Evolutionary conservation across 2,113 vertebrate genomes (phyloP), one percentile per base, ranked within the genome.

Genomic region (Sapayoa aenigma): DNA sequence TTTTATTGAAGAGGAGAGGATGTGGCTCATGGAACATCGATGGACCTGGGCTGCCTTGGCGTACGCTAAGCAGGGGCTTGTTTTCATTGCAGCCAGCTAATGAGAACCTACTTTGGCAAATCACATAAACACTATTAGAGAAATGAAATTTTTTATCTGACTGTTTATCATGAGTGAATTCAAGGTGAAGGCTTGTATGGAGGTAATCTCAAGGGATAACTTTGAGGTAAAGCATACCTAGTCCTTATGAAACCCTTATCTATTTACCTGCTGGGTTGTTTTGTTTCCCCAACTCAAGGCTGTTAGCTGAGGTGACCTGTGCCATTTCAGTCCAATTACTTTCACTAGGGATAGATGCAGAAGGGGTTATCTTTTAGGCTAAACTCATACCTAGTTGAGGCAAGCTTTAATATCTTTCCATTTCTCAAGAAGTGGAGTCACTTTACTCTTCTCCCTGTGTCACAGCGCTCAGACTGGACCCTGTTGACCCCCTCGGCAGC

Each of bases 131-230:
- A 50, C 96, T 95, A 96, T 96, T 96, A 97, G 95, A 96, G 90
- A 97, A 96, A 97, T 97, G 77, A 96, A 92, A 75, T 89, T 91
- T 91, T 31, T 97, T 97, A 97, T 96, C 97, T 94, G 39, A 21
- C 85, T 89, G 71, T 88, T 96, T 65, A 96, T 97, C 94, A 95
- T 82, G 87, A 93, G 93, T 92, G 84, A 79, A 71, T 62, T 90
- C 39, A 86, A 94, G 95, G 89, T 89, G 72, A 96, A 91, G 87
- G 41, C 66, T 87, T 8, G 0, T 89, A 25, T 30, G 35, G 82
- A 95, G 95, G 94, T 96, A 94, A 97, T 95, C 93, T 87, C 44
- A 25, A 88, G 74, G 96, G 93, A 78, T 84, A 33, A 24, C 19
- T 77, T 41, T 56, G 75, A 96, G 95, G 96, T 84, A 80, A 97